These are phyloP conservation scores for Pundamilia nyererei DNA, from an alignment of 2,113 vertebrate genomes.

Conservation along the genomic window DNA sequence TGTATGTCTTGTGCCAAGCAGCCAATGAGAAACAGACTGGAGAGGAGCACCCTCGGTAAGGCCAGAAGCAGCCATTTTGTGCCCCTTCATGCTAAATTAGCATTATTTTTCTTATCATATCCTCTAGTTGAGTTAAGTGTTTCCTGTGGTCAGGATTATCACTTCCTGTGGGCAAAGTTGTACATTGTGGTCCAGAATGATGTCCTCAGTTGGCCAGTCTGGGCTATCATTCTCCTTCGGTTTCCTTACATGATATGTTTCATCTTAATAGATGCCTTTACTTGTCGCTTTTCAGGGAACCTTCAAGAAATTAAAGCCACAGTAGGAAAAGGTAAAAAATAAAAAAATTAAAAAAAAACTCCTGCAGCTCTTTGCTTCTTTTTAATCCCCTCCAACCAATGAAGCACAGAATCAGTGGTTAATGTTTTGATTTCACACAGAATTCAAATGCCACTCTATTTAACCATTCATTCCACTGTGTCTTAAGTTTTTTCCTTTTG, in stretches of 20 bases:
- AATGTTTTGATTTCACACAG: not conserved
- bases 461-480: not conserved
- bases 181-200: constrained; percentile 29
- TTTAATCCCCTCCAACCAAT: not conserved
- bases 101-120: constrained; percentile 36
- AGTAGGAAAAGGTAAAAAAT: not conserved
- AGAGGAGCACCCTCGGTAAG: not conserved
- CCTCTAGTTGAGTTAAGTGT: constrained; percentile 31
- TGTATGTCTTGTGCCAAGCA: constrained; percentile 17
- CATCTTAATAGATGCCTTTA: not conserved
- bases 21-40: constrained; percentile 49
- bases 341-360: not conserved
- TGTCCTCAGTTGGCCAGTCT: not conserved
- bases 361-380: not conserved
- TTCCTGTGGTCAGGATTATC: constrained; percentile 66
- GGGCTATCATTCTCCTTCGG: not conserved
- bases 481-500: accelerated
- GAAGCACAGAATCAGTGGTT: not conserved
- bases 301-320: not conserved
- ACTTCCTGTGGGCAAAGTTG: constrained; percentile 58
- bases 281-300: not conserved
- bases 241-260: not conserved
- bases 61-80: constrained; percentile 35
- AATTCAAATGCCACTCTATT: not conserved
- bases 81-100: constrained; percentile 36